phyloP scores from a whole-genome alignment of 2,888 invertebrate genomes.

The Graphium colonna region DNA sequence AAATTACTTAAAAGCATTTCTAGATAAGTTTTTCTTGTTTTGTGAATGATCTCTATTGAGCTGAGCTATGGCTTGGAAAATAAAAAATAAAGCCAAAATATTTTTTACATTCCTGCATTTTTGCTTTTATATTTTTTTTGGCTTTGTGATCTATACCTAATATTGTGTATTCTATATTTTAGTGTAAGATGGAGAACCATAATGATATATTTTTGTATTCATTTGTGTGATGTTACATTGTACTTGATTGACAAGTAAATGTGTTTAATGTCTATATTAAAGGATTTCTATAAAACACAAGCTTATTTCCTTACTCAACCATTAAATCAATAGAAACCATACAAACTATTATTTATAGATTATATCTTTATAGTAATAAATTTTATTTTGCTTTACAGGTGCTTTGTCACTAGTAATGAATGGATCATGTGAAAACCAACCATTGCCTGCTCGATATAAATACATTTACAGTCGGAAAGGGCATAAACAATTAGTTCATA shows the following conservation, averaged over 20 bases:
- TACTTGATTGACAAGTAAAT: conserved; percentile 13
- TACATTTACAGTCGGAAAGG: conserved; percentile 77
- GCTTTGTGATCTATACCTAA: conserved; percentile 25
- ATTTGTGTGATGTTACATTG: conserved; percentile 29
- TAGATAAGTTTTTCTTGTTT: conserved; percentile 6
- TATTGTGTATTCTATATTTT: conserved; percentile 7
- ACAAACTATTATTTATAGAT: conserved; percentile 14
- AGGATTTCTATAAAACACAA: conserved; percentile 14
- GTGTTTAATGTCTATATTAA: conserved; percentile 20
- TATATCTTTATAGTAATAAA: background rate
- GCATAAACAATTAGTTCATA: conserved; percentile 75
- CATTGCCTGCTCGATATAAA: conserved; percentile 66
- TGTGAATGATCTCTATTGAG: conserved; percentile 20
- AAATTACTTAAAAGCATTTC: conserved; percentile 15
- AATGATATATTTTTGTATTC: conserved; percentile 31
- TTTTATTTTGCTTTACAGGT: conserved; percentile 51
- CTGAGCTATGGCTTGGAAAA: conserved; percentile 17
- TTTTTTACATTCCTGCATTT: conserved; percentile 55
- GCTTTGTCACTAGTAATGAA: conserved; percentile 70
- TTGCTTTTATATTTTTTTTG: conserved; percentile 25
- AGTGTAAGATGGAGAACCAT: conserved; percentile 13
- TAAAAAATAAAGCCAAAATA: conserved; percentile 43
- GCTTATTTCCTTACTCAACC: conserved; percentile 12
- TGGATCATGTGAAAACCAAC: conserved; percentile 56
- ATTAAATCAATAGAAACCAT: conserved; percentile 6